Evolutionary conservation across 2,113 vertebrate species (phyloP).

Genomic region (Bos indicus): DNA sequence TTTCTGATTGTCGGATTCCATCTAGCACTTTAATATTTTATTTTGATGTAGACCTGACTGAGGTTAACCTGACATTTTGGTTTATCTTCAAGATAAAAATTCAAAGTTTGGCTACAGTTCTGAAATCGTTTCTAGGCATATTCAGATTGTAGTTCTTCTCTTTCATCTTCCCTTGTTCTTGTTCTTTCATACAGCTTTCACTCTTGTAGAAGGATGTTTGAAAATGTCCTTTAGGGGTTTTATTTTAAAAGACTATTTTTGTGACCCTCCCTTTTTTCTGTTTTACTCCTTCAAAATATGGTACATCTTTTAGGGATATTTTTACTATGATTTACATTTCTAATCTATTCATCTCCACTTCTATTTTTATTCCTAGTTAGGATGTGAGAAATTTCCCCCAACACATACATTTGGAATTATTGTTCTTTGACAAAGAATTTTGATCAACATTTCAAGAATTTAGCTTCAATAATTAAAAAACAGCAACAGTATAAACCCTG

Average conservation of each 20-base stretch:
- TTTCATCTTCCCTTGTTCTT: neutral
- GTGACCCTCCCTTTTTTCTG: neutral
- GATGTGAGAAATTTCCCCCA: slow-evolving; percentile 14
- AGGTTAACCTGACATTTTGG: slow-evolving; percentile 43
- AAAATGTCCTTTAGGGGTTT: slow-evolving; percentile 36
- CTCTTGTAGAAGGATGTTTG: neutral
- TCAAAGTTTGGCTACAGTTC: slow-evolving; percentile 35
- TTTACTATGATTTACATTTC: slow-evolving; percentile 39
- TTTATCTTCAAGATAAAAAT: slow-evolving; percentile 54
- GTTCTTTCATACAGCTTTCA: neutral
- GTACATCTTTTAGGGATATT: slow-evolving; percentile 17
- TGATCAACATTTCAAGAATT: slow-evolving; percentile 40
- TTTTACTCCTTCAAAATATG: slow-evolving; percentile 20
- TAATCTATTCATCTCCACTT: slow-evolving; percentile 17
- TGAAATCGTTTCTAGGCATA: neutral
- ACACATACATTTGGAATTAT: neutral
- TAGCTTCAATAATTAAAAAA: slow-evolving; percentile 55
- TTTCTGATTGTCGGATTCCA: slow-evolving; percentile 23
- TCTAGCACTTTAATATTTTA: slow-evolving; percentile 43
- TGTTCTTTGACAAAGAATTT: slow-evolving; percentile 57
- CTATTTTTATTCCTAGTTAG: slow-evolving; percentile 49
- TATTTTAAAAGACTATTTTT: neutral
- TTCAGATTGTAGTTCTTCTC: slow-evolving; percentile 14
- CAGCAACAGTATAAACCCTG: slow-evolving; percentile 34
- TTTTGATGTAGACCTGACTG: slow-evolving; percentile 22